Conservation (phyloP, 1,140 invertebrate species). For the Prorops nasuta region DNA sequence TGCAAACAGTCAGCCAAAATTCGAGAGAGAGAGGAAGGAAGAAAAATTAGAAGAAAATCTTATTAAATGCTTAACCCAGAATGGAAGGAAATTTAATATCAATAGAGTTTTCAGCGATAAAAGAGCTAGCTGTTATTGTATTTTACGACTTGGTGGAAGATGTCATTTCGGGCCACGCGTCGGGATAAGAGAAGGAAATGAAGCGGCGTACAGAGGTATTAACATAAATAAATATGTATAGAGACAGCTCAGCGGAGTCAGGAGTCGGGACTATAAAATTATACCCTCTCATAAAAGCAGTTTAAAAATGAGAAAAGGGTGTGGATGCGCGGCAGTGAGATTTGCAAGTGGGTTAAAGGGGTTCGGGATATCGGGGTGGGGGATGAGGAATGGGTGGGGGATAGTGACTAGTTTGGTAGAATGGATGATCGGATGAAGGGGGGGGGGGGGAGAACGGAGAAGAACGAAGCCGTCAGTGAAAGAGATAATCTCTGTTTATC, state of each 20-base stretch:
- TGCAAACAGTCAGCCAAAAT: too few relatives aligned
- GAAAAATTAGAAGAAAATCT: neutral
- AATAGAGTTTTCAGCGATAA: too few relatives aligned
- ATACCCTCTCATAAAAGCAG: neutral
- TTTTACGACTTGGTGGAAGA: too few relatives aligned
- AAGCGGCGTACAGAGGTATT: neutral
- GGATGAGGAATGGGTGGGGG: too few relatives aligned
- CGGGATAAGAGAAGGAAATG: neutral
- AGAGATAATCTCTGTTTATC: conserved; percentile 41
- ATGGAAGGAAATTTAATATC: too few relatives aligned
- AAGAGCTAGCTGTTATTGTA: too few relatives aligned
- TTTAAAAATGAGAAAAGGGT: neutral
- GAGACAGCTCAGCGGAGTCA: neutral
- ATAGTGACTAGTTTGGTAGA: too few relatives aligned
- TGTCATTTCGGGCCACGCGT: too few relatives aligned
- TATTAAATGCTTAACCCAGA: too few relatives aligned
- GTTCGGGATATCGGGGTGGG: too few relatives aligned
- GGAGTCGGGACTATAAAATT: neutral
- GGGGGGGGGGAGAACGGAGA: conserved; percentile 3
- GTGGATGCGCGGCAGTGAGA: too few relatives aligned
- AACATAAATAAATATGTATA: neutral
- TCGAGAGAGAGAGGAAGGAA: neutral
- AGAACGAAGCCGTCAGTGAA: conserved; percentile 15
- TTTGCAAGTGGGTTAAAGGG: too few relatives aligned
- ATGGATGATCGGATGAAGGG: neutral